Conservation (phyloP, 2,888 invertebrate genomes). For the Rhingia campestris region DNA sequence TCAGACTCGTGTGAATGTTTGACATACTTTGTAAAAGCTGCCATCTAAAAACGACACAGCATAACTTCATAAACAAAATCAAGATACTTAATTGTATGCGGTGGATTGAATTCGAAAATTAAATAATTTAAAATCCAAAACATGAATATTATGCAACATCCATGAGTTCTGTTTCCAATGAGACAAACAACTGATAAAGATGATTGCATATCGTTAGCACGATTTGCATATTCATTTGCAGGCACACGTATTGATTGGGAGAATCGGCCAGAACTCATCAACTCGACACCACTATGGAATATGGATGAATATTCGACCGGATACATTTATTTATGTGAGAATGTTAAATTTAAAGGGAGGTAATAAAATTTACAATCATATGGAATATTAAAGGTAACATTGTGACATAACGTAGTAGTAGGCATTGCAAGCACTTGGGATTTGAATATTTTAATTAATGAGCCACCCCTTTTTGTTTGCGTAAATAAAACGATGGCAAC, state of each 20-base stretch:
- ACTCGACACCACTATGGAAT: not conserved
- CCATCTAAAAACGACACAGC: conserved; percentile 2
- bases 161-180: not conserved
- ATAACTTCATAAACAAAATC: conserved; percentile 3
- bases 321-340: not conserved
- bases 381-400: too few relatives aligned
- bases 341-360: conserved; percentile 1
- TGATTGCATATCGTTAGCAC: conserved; percentile 1
- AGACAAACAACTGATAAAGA: not conserved
- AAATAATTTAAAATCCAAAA: conserved; percentile 5
- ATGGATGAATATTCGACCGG: not conserved
- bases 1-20: conserved; percentile 24
- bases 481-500: too few relatives aligned
- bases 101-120: conserved; percentile 2
- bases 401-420: too few relatives aligned
- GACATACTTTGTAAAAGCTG: conserved; percentile 41
- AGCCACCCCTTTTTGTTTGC: too few relatives aligned
- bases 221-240: conserved; percentile 34
- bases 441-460: too few relatives aligned
- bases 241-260: not conserved
- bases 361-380: not conserved
- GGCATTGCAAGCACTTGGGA: too few relatives aligned
- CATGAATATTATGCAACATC: conserved; percentile 19
- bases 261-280: not conserved
- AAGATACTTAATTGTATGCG: conserved; percentile 20